phyloP scores from a whole-genome alignment of 2,113 vertebrate genomes.

The Rhea americana region DNA sequence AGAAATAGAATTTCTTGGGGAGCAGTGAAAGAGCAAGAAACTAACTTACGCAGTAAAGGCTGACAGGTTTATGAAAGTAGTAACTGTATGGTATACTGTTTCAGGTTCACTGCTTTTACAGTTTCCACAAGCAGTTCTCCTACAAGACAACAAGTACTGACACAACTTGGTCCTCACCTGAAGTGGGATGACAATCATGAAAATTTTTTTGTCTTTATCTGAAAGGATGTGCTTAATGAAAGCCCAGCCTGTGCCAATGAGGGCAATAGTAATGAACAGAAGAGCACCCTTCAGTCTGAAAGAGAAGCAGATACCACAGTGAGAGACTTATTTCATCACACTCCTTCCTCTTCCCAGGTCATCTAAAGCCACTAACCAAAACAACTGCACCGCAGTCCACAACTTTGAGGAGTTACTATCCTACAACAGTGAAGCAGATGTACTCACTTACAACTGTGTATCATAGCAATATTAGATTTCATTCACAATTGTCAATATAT shows the following conservation, averaged over 20 bases:
- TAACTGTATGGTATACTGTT: not conserved
- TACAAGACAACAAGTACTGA: not conserved
- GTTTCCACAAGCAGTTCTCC: not conserved
- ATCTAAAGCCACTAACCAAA: slow-evolving; percentile 51
- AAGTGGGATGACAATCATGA: slow-evolving; percentile 90
- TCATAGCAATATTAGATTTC: not conserved
- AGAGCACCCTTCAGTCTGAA: slow-evolving; percentile 86
- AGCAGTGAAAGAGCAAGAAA: not conserved
- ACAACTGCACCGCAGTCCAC: slow-evolving; percentile 9
- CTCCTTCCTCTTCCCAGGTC: slow-evolving; percentile 15
- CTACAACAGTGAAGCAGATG: slow-evolving; percentile 27
- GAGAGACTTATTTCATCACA: not conserved
- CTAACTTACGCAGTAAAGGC: not conserved
- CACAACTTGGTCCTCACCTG: slow-evolving; percentile 75
- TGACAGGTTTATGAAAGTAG: not conserved
- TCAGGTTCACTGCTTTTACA: not conserved
- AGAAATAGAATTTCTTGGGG: too few species aligned
- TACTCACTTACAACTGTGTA: slow-evolving; percentile 10
- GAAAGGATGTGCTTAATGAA: slow-evolving; percentile 91
- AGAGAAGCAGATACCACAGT: not conserved
- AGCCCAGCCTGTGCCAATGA: slow-evolving; percentile 90
- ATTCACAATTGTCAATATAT: slow-evolving; percentile 8
- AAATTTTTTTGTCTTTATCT: slow-evolving; percentile 90
- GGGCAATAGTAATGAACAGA: slow-evolving; percentile 88
- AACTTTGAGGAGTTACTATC: not conserved